Evolutionary conservation across 1,140 invertebrate species (phyloP), one percentile per base, ranked within the genome.

Genomic region (Coboldia fuscipes): DNA sequence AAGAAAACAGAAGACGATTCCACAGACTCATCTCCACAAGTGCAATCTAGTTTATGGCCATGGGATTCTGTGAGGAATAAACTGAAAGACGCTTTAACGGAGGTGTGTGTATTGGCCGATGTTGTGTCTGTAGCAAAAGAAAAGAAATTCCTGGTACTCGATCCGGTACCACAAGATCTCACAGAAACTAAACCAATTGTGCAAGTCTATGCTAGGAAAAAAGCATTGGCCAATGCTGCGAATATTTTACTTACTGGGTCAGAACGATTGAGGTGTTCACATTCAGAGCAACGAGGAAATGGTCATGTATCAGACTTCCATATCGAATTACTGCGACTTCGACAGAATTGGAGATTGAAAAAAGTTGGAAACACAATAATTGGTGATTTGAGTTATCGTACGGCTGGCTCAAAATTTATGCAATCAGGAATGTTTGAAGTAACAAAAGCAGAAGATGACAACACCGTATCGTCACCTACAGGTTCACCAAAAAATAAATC

Each of bases 371-470:
- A 88, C 48, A 77, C 78, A 1, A 96, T 97, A 40, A 77, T 97
- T 30, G 92, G 92, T 1, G 92, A 97, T 61, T 66, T 97, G 2
- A 96, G 86, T 57, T 96, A 92, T 54, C 66, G 83, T 41, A 92
- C 89, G 41, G 78, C 79, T 32, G 89, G 89, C 2, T 93, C 86
- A 0, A 82, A 89, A 47, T 96, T 84, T 52, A 73, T 71, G 37
- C 89, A 94, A 58, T 80, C 78, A 35, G 89, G 90, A 24, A 83
- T 86, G 42, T 96, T 97, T 67, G 90, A 97, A 66, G 90, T 97
- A 1, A 81, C 76, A 3, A 96, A 96, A 62, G 85, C 84, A 5
- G 84, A 89, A 42, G 79, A 82, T 35, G 79, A 82, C 30, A 58
- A 67, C 32, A 45, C 64, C 60, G 41, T 66, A 67, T 55, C 12